These are phyloP conservation scores for Pantelozetes paolii DNA, from an alignment of 2,888 invertebrate genomes.

Conservation along the genomic window DNA sequence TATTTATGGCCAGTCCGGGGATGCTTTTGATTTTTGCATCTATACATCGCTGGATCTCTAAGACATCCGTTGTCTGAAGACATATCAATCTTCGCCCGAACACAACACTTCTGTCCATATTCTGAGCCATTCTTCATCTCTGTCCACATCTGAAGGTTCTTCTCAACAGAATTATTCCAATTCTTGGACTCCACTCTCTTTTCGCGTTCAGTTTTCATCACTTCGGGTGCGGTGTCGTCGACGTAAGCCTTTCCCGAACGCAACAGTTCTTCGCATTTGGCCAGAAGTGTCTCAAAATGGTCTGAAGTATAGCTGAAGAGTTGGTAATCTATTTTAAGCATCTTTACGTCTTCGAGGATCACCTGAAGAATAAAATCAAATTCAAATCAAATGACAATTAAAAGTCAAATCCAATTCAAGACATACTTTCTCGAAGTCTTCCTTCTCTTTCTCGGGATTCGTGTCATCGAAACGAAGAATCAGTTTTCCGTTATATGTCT, in stretches of 20 bases:
- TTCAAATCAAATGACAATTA: background rate
- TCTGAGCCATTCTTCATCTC: conserved; percentile 85
- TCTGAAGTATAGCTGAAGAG: conserved; percentile 91
- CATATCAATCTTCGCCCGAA: conserved; percentile 97
- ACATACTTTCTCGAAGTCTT: conserved; percentile 79
- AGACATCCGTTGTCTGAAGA: conserved; percentile 90
- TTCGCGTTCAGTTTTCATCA: conserved; percentile 92
- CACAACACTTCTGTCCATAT: conserved; percentile 80
- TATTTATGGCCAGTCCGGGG: conserved; percentile 89
- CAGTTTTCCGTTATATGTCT: conserved; percentile 82
- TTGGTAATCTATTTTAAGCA: conserved; percentile 88
- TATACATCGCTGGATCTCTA: conserved; percentile 96
- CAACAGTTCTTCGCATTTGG: conserved; percentile 79
- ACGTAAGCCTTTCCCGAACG: conserved; percentile 88
- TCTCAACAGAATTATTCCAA: conserved; percentile 71
- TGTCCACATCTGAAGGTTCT: conserved; percentile 83
- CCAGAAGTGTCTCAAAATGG: conserved; percentile 86
- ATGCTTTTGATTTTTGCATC: conserved; percentile 93
- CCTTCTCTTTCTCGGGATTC: conserved; percentile 97
- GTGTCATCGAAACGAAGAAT: conserved; percentile 99
- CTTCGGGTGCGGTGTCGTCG: conserved; percentile 89
- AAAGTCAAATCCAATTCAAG: background rate
- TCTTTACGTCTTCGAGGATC: conserved; percentile 84
- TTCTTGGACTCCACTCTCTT: conserved; percentile 77
- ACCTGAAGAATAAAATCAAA: conserved; percentile 48